Evolutionary conservation across 2,113 vertebrate genomes (phyloP).

Genomic region (Actinemys pallida): DNA sequence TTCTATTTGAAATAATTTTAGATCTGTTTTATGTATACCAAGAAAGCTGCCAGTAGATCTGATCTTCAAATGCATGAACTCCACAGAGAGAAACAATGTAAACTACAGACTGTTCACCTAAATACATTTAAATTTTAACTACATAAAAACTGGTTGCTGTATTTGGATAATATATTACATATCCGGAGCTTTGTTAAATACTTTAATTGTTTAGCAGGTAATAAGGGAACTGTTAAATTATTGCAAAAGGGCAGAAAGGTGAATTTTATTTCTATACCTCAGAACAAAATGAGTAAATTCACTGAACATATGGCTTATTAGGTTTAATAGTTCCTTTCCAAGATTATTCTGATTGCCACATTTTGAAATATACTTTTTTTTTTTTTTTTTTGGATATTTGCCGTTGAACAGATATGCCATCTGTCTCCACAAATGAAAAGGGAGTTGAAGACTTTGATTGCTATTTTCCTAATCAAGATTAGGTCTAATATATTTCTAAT

Average conservation of each 20-base stretch:
- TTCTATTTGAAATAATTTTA: constrained; percentile 79
- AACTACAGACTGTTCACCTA: constrained; percentile 74
- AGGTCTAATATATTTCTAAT: constrained; percentile 75
- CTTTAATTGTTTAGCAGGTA: constrained; percentile 70
- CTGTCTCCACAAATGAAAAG: constrained; percentile 81
- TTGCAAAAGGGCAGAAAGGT: constrained; percentile 63
- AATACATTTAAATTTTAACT: constrained; percentile 67
- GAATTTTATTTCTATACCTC: constrained; percentile 71
- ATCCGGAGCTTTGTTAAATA: constrained; percentile 72
- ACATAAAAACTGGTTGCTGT: constrained; percentile 45
- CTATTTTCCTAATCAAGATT: constrained; percentile 81
- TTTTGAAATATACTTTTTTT: constrained; percentile 81
- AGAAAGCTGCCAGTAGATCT: constrained; percentile 80
- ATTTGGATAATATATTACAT: constrained; percentile 61
- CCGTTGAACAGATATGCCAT: constrained; percentile 82
- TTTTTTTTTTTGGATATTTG: constrained; percentile 82
- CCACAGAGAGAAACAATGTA: constrained; percentile 66
- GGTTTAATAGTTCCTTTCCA: constrained; percentile 83
- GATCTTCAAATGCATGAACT: constrained; percentile 77
- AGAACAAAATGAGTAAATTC: constrained; percentile 79
- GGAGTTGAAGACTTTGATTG: constrained; percentile 80
- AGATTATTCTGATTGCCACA: constrained; percentile 82
- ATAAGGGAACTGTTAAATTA: constrained; percentile 69
- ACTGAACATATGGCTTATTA: constrained; percentile 87
- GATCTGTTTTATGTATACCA: constrained; percentile 75